Conservation (phyloP, 2,113 vertebrate genomes). For the Gobiocypris rarus region DNA sequence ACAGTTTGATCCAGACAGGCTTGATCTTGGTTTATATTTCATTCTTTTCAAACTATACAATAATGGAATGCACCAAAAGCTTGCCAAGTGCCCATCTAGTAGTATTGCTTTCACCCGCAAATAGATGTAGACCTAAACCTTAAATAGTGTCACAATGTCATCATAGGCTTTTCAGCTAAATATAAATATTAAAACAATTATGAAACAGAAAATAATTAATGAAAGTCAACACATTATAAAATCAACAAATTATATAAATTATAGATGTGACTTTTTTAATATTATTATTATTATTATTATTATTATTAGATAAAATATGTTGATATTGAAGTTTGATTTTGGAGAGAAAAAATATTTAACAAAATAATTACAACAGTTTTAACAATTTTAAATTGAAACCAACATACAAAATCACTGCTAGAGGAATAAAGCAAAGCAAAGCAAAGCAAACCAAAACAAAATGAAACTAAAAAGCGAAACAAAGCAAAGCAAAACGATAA, state of each 20-base stretch:
- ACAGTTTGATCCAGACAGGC: constrained; percentile 11
- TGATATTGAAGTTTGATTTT: not conserved
- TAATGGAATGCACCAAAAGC: not conserved
- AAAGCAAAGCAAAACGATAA: no score
- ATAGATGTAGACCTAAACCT: not conserved
- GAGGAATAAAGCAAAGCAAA: not conserved
- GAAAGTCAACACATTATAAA: not conserved
- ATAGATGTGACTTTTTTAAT: not conserved
- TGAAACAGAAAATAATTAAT: not conserved
- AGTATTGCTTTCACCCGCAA: not conserved
- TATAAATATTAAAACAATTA: not conserved
- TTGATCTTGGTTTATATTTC: constrained; percentile 29
- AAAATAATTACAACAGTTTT: no score
- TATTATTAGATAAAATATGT: not conserved
- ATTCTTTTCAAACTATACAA: constrained; percentile 7
- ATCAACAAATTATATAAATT: not conserved
- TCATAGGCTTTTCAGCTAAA: not conserved
- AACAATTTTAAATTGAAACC: not conserved
- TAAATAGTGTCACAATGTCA: not conserved
- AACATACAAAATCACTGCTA: no score
- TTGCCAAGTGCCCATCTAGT: not conserved
- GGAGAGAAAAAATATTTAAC: no score
- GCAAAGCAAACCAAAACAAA: not conserved
- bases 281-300: no score
- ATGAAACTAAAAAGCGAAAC: no score